phyloP scores from a whole-genome alignment of 2,113 vertebrate genomes.

The Chelonoidis abingdonii region DNA sequence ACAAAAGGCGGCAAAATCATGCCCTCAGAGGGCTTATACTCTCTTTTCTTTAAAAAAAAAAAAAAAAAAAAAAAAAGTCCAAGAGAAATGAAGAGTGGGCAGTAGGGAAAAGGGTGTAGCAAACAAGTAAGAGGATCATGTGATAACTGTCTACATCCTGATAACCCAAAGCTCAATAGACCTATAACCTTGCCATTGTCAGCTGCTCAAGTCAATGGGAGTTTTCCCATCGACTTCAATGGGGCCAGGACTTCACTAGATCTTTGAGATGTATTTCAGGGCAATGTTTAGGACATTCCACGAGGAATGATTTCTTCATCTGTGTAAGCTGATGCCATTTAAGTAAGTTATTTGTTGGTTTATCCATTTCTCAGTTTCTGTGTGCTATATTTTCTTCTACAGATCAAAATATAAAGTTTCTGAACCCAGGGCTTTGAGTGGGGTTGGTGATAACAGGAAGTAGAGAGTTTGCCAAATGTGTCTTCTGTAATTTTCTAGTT shows the following conservation, averaged over 20 bases:
- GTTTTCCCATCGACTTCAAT: fast-evolving
- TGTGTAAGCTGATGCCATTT: fast-evolving
- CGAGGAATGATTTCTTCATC: fast-evolving
- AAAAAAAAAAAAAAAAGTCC: fast-evolving
- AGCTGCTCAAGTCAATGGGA: fast-evolving
- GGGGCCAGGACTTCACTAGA: fast-evolving
- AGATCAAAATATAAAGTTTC: fast-evolving
- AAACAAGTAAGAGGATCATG: not conserved
- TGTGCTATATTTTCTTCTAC: fast-evolving
- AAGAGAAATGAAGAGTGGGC: not conserved
- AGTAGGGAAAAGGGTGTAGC: not conserved
- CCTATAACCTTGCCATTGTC: fast-evolving
- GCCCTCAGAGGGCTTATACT: not conserved
- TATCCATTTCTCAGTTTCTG: fast-evolving
- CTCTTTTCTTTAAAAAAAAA: too few relatives aligned
- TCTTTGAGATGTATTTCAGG: fast-evolving
- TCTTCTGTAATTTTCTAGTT: fast-evolving
- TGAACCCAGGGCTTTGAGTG: fast-evolving
- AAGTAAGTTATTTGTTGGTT: fast-evolving
- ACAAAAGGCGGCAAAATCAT: fast-evolving
- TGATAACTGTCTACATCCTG: fast-evolving
- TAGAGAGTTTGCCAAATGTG: fast-evolving
- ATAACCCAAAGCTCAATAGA: too few relatives aligned
- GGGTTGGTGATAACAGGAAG: fast-evolving
- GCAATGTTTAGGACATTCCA: fast-evolving